phyloP scores from a whole-genome alignment of 2,797 vertebrate species.

The Heliangelus exortis region DNA sequence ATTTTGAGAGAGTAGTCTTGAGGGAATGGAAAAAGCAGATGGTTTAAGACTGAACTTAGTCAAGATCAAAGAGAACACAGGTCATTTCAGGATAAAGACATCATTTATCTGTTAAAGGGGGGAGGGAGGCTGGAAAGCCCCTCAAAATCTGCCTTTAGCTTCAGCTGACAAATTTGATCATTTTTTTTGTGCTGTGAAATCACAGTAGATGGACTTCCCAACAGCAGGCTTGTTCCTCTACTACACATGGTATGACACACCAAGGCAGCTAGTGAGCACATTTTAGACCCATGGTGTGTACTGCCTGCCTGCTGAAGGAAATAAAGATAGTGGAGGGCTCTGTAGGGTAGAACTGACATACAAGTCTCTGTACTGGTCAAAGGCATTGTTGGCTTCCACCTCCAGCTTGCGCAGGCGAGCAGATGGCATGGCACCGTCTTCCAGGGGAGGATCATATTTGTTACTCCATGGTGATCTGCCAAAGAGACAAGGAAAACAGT shows the following conservation, averaged over 20 bases:
- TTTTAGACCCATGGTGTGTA: neutral
- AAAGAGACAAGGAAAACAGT: neutral
- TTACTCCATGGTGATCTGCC: constrained; percentile 99
- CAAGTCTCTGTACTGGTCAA: constrained; percentile 99
- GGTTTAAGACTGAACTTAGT: neutral
- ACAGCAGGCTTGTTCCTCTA: neutral
- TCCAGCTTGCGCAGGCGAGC: constrained; percentile 96
- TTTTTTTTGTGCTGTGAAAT: fast-evolving
- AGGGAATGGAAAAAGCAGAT: constrained; percentile 19
- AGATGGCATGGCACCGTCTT: constrained; percentile 98
- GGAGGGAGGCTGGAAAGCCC: constrained; percentile 16
- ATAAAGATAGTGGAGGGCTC: constrained; percentile 15
- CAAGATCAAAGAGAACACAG: constrained; percentile 21
- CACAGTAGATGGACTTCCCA: neutral
- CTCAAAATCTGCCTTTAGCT: constrained; percentile 17
- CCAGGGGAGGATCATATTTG: constrained; percentile 97
- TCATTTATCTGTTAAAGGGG: neutral
- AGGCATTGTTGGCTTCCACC: constrained; percentile 98
- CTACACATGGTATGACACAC: neutral
- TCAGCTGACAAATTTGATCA: neutral
- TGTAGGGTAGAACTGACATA: constrained; percentile 79
- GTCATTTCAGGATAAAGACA: constrained; percentile 32
- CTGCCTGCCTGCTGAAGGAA: neutral
- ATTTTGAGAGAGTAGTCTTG: neutral
- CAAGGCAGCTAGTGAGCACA: neutral